A percentile compares a stretch with the other conserved stretches of the same genome.
Evolutionary conservation across 2,888 invertebrate genomes (phyloP).

Genomic region (Andrena hattorfiana): DNA sequence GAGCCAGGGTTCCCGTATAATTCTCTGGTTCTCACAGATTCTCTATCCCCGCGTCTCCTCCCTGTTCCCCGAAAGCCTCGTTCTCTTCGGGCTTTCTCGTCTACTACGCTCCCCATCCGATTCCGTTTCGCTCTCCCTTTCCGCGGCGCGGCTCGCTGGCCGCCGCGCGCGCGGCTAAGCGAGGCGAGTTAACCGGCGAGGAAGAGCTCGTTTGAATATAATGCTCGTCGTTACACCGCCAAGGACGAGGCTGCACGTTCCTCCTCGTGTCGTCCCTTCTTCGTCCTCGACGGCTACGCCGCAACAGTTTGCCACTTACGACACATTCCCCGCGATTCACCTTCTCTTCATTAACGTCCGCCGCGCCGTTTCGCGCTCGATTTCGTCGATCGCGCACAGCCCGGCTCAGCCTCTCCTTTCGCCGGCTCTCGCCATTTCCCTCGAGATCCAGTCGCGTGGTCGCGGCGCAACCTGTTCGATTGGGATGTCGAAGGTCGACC

Average conservation of each 20-base stretch:
- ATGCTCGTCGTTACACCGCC: conserved; percentile 61
- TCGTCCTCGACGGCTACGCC: conserved; percentile 49
- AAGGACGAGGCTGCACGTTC: conserved; percentile 39
- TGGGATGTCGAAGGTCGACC: conserved; percentile 27
- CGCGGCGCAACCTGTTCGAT: conserved; percentile 32
- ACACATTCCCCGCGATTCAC: conserved; percentile 57
- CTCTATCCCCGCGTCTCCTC: conserved; percentile 22
- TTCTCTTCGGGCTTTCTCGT: background rate
- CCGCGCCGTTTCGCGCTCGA: conserved; percentile 48
- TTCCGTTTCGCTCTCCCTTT: conserved; percentile 30
- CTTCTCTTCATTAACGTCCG: conserved; percentile 62
- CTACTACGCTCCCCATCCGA: background rate
- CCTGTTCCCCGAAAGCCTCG: background rate
- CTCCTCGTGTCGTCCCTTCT: conserved; percentile 43
- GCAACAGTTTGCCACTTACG: conserved; percentile 70
- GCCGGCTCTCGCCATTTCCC: conserved; percentile 1
- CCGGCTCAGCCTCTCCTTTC: conserved; percentile 17
- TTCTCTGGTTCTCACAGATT: conserved; percentile 66
- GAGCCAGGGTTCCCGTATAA: conserved; percentile 58
- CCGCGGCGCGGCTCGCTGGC: conserved; percentile 24
- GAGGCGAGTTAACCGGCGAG: conserved; percentile 44
- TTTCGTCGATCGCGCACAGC: conserved; percentile 39
- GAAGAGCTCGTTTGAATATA: conserved; percentile 63
- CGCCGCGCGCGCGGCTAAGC: conserved; percentile 19
- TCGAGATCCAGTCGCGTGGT: background rate